Percentiles rank a stretch among this genome's conserved stretches.
These are phyloP conservation scores for Scylla paramamosain DNA, from an alignment of 1,140 invertebrate genomes.

Conservation along the genomic window DNA sequence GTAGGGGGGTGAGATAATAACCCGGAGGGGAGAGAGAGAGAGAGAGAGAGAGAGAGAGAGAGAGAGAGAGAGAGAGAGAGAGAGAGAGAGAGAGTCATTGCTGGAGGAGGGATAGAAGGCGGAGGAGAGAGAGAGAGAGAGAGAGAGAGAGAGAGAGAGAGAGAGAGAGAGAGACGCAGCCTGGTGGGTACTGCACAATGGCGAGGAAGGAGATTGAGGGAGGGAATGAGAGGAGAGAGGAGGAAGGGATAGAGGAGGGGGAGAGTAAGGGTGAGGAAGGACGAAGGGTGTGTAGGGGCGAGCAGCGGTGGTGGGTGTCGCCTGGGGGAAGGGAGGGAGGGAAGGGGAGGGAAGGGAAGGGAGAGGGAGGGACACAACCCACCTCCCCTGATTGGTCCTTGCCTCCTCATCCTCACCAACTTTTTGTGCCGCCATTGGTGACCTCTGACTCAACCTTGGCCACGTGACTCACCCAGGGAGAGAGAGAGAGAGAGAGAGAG, in stretches of 20 bases:
- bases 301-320: neutral
- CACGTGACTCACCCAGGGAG: neutral
- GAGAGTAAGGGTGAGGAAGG: neutral
- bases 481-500: slow-evolving; percentile 43
- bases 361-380: neutral
- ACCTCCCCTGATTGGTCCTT: slow-evolving; percentile 4
- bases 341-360: neutral
- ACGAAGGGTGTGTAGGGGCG: neutral
- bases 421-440: slow-evolving; percentile 42
- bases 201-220: slow-evolving; percentile 25
- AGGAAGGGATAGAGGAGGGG: neutral
- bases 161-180: neutral
- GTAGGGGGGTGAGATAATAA: neutral
- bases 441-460: neutral
- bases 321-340: neutral
- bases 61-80: slow-evolving; percentile 1
- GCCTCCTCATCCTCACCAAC: neutral
- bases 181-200: too few species aligned
- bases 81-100: neutral
- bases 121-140: neutral
- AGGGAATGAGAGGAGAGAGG: slow-evolving; percentile 39
- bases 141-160: neutral
- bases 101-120: too few species aligned
- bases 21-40: neutral
- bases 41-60: neutral